Percentiles rank a stretch among this genome's conserved stretches.
phyloP scores from a whole-genome alignment of 1,140 invertebrate species.

The Rhagoletis pomonella region DNA sequence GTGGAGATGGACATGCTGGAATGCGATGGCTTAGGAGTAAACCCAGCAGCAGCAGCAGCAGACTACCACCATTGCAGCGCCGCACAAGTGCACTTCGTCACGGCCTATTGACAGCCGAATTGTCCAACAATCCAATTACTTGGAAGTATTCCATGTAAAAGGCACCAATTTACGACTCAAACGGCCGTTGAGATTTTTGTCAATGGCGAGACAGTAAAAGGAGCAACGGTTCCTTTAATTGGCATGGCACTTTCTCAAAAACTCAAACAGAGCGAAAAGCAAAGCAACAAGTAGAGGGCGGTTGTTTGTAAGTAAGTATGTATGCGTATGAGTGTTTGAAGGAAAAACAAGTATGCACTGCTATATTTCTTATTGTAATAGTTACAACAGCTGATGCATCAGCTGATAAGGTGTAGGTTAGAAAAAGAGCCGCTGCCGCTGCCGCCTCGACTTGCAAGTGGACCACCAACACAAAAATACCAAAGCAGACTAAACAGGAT shows the following conservation, averaged over 20 bases:
- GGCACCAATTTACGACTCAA: conserved; percentile 23
- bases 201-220: conserved; percentile 36
- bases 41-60: background rate
- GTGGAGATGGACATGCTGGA: conserved; percentile 31
- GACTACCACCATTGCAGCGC: background rate
- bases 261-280: background rate
- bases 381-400: conserved; percentile 44
- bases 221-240: conserved; percentile 49
- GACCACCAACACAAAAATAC: conserved; percentile 37
- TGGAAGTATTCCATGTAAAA: conserved; percentile 23
- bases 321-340: background rate
- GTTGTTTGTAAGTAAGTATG: background rate
- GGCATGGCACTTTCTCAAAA: conserved; percentile 20
- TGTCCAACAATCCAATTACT: conserved; percentile 7
- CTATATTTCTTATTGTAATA: background rate
- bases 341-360: background rate
- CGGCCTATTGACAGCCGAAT: conserved; percentile 2
- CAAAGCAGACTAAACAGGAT: conserved; percentile 27
- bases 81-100: conserved; percentile 36
- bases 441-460: background rate
- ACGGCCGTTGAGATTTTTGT: conserved; percentile 26
- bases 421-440: background rate
- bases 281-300: conserved; percentile 16
- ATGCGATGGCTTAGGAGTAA: conserved; percentile 17
- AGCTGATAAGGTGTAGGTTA: conserved; percentile 22